Percentiles rank a stretch among this genome's conserved stretches.
Evolutionary conservation across 1,140 invertebrate species (phyloP).

Genomic region (Tribolium castaneum): DNA sequence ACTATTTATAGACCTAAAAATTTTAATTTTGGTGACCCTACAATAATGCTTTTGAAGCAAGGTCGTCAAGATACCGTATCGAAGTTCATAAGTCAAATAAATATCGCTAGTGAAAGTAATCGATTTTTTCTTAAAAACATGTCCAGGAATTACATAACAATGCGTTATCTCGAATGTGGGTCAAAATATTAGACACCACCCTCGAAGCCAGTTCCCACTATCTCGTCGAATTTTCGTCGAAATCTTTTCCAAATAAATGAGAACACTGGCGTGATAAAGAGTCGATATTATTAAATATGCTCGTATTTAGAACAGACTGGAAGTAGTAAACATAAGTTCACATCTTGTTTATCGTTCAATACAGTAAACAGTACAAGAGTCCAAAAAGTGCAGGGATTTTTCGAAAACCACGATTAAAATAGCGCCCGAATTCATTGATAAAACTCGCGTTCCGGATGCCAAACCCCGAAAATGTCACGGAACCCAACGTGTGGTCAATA

Average conservation of each 20-base stretch:
- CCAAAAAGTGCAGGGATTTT: slow-evolving; percentile 17
- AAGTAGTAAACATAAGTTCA: slow-evolving; percentile 25
- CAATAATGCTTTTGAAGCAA: slow-evolving; percentile 12
- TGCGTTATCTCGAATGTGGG: slow-evolving; percentile 5
- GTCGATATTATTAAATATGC: slow-evolving; percentile 4
- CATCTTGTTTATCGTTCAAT: slow-evolving; percentile 22
- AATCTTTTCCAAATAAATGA: slow-evolving; percentile 16
- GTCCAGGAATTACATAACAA: slow-evolving; percentile 10
- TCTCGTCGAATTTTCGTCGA: neutral
- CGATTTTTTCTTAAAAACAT: slow-evolving; percentile 8
- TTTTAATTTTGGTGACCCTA: slow-evolving; percentile 7
- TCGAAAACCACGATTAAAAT: neutral
- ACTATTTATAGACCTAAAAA: neutral
- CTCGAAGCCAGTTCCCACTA: neutral
- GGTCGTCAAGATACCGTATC: slow-evolving; percentile 4
- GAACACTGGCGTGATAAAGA: slow-evolving; percentile 7
- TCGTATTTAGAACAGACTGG: slow-evolving; percentile 25
- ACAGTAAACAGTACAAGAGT: slow-evolving; percentile 31
- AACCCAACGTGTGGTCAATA: neutral
- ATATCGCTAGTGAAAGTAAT: slow-evolving; percentile 14
- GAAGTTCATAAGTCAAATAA: slow-evolving; percentile 29
- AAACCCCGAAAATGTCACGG: neutral
- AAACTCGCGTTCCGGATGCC: neutral
- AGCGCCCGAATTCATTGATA: slow-evolving; percentile 26
- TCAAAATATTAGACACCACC: slow-evolving; percentile 20